These are phyloP conservation scores for Mnemiopsis leidyi DNA, from an alignment of 37 sponge, comb jelly and placozoan genomes.

Conservation along the genomic window DNA sequence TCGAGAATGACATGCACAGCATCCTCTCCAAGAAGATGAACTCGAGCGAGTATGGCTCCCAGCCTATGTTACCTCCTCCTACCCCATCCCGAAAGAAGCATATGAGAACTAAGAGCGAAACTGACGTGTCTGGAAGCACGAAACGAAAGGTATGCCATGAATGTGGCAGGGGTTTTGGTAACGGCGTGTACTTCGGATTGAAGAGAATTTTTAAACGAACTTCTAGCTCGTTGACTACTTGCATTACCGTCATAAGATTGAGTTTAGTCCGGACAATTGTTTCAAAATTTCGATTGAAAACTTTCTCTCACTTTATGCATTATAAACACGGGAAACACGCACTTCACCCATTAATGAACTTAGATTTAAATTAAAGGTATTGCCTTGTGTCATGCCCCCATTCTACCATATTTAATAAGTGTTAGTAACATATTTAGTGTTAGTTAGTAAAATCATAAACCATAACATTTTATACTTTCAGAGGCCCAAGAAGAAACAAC, in stretches of 20 bases:
- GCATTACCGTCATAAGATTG: no score
- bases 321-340: no score
- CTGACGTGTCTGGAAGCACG: background rate
- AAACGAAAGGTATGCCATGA: background rate
- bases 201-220: no score
- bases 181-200: background rate
- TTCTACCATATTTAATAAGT: no score
- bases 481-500: slow-evolving; percentile 66
- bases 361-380: no score
- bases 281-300: no score
- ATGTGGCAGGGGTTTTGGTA: no score
- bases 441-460: background rate
- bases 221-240: no score
- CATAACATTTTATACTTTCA: background rate
- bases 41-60: background rate
- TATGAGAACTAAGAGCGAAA: background rate
- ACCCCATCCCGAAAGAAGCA: background rate
- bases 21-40: background rate
- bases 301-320: no score
- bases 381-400: no score
- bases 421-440: background rate
- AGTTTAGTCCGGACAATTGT: no score
- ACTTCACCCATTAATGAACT: no score
- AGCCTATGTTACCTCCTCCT: background rate
- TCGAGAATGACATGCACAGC: slow-evolving; percentile 29